Percentiles rank a stretch among this genome's conserved stretches.
phyloP scores from a whole-genome alignment of 2,113 vertebrate genomes.

The Nettapus auritus region DNA sequence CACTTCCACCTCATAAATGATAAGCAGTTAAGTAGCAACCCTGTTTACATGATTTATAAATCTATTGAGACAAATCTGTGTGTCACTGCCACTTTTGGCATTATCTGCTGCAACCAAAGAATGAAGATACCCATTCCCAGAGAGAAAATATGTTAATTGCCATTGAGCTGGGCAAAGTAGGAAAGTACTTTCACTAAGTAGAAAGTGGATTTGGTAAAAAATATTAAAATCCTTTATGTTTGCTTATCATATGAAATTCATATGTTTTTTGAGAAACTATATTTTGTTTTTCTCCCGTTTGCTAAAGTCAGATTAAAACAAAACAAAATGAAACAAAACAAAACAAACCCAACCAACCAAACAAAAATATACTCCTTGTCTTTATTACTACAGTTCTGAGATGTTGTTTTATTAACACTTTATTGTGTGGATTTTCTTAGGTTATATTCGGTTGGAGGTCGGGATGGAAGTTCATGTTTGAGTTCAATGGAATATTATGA shows the following conservation, averaged over 20 bases:
- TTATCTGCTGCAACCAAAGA: not conserved
- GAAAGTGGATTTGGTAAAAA: not conserved
- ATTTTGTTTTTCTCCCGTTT: not conserved
- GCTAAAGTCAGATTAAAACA: not conserved
- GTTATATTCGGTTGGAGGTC: constrained; percentile 83
- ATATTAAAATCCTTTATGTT: not conserved
- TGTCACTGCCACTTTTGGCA: not conserved
- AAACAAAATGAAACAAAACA: not conserved
- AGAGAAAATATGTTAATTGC: not conserved
- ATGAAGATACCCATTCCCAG: not conserved
- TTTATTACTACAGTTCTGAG: not conserved
- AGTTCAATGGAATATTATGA: constrained; percentile 86
- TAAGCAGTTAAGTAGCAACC: not conserved
- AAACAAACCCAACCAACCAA: not conserved
- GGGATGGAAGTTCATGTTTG: constrained; percentile 83
- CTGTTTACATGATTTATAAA: not conserved
- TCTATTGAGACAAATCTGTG: not conserved
- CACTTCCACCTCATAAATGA: not conserved
- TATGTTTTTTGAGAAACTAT: not conserved
- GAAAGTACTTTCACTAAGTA: not conserved
- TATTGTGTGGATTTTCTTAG: constrained; percentile 57
- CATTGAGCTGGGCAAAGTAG: not conserved
- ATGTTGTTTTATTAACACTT: not conserved
- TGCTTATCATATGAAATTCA: not conserved
- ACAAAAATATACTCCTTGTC: not conserved